A percentile compares a stretch with the other conserved stretches of the same genome.
These are phyloP conservation scores for Brachyptera risi DNA, from an alignment of 2,888 invertebrate genomes.

Conservation along the genomic window DNA sequence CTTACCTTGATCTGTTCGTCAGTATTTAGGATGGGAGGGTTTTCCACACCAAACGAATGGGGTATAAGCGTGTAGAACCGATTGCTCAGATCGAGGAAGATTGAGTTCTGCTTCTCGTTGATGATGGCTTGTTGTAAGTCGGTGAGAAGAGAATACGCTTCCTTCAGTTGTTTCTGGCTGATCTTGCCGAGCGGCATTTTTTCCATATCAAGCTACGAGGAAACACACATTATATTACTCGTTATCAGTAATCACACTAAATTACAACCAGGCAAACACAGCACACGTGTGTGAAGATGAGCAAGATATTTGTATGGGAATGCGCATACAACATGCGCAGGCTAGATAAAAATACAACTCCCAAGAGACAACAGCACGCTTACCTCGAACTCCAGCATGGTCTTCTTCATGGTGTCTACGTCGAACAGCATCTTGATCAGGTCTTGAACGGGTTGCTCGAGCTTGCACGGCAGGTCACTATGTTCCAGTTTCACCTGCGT, in stretches of 20 bases:
- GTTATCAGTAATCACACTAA: background rate
- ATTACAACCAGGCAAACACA: background rate
- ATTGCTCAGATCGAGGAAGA: conserved; percentile 83
- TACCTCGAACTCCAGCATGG: conserved; percentile 90
- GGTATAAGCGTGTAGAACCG: conserved; percentile 94
- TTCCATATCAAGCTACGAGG: conserved; percentile 72
- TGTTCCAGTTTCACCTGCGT: conserved; percentile 44
- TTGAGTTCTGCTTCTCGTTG: conserved; percentile 44
- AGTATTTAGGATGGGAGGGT: conserved; percentile 76
- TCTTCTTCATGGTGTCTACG: conserved; percentile 84
- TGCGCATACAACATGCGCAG: too few species aligned
- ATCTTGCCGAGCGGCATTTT: conserved; percentile 98
- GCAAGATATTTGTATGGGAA: too few species aligned
- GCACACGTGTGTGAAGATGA: too few species aligned
- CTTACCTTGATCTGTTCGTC: conserved; percentile 63
- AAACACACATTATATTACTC: background rate
- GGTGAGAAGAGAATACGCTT: conserved; percentile 76
- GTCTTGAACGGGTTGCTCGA: conserved; percentile 73
- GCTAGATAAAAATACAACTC: too few species aligned
- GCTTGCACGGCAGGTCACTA: conserved; percentile 53
- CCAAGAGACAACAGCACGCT: conserved; percentile 25
- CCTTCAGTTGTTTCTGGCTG: conserved; percentile 82
- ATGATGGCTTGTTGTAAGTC: conserved; percentile 61
- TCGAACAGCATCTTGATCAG: conserved; percentile 87
- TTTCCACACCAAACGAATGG: conserved; percentile 84